Conservation (phyloP, 2,888 invertebrate genomes). For the Drosophila aldrichi region DNA sequence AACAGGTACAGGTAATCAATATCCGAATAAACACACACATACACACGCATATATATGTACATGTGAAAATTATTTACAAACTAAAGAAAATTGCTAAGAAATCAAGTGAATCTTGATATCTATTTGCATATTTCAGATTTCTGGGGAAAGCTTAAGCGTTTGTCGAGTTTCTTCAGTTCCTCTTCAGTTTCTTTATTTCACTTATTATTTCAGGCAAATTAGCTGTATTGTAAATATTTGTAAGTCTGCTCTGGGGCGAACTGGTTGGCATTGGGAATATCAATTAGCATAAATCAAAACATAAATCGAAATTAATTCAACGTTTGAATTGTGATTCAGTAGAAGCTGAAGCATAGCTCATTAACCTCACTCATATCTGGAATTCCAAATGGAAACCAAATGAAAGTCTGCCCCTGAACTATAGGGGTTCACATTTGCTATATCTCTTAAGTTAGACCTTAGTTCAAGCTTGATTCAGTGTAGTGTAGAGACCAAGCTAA, state of each 20-base stretch:
- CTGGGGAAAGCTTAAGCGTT: not conserved
- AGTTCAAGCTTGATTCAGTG: too few species aligned
- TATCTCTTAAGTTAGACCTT: too few species aligned
- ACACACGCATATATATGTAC: not conserved
- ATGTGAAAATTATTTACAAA: not conserved
- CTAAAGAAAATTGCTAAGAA: not conserved
- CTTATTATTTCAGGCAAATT: constrained; percentile 1
- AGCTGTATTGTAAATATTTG: not conserved
- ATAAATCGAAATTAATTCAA: not conserved
- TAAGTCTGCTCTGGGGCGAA: not conserved
- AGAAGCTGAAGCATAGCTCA: not conserved
- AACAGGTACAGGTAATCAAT: constrained; percentile 6
- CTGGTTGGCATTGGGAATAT: not conserved
- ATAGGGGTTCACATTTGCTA: too few species aligned
- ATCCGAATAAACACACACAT: not conserved
- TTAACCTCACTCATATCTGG: too few species aligned
- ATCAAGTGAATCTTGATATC: not conserved
- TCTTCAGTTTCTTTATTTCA: not conserved
- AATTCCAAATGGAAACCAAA: too few species aligned
- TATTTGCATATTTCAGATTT: not conserved
- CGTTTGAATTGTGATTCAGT: not conserved
- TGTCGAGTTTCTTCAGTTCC: not conserved
- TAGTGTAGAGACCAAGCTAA: too few species aligned
- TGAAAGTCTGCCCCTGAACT: too few species aligned
- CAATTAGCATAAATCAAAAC: not conserved